Evolutionary conservation across 1,140 invertebrate genomes (phyloP), one percentile per base, ranked within the genome.

Genomic region (Ceratina calcarata): DNA sequence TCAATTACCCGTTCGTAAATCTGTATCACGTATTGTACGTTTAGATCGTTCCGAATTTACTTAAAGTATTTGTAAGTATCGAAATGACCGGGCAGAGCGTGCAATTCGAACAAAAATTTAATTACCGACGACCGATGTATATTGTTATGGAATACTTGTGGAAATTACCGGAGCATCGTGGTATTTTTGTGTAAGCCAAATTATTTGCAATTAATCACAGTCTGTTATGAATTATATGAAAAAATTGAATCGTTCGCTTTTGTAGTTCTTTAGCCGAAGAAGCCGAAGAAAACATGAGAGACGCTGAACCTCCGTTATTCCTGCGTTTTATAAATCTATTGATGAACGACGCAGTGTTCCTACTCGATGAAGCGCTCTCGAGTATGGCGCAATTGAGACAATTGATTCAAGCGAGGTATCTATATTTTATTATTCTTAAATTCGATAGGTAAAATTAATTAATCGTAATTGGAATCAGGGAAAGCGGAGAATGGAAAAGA

Each of bases 21-120:
- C 45, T 37, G 24, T n/a, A 13, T 45, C 22, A 24, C 27, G 0
- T 53, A 27, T 16, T 22, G 18, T 76, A 0, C 4, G 70, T 78
- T 60, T 84, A 96, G 93, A 94, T 98, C 81, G 95, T 97, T 20
- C 92, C 94, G 67, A 96, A 95, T 89, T 93, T 99, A 65, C 91
- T 99, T 24, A 95, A 98, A 89, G 98, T 99, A 3, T 99, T 99
- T 92, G 98, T 99, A 53, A 97, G 97, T 78, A 99, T 99, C 77
- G 98, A 99, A 94, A 98, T 99, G 97, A 99, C 98, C 3, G 98
- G 98, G 0, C 97, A 99, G 91, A 97, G 96, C 91, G 98, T 99
- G 10, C 95, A 97, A 89, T 99, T 99, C 93, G 98, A 99, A 91
- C 97, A 99, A 91, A 99, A 99, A 92, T 99, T 99, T 90, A 98